Evolutionary conservation across 2,113 vertebrate genomes (phyloP).

Genomic region (Xenopus laevis): DNA sequence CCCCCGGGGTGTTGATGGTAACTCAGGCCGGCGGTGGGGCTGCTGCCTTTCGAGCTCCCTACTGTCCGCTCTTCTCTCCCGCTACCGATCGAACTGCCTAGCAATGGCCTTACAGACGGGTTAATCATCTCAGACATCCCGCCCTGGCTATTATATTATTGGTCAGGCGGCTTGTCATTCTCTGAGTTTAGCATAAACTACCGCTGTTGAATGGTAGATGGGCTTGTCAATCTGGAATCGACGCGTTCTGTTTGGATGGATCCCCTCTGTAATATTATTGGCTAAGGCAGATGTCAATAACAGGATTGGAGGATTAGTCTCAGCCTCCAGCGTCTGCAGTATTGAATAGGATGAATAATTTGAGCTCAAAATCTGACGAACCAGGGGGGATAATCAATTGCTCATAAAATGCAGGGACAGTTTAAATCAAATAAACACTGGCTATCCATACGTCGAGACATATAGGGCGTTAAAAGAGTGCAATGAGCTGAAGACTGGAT

Average conservation of each 20-base stretch:
- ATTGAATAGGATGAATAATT: constrained; percentile 21
- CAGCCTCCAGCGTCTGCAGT: constrained; percentile 62
- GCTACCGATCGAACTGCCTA: constrained; percentile 98
- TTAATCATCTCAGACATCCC: constrained; percentile 63
- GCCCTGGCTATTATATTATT: constrained; percentile 4
- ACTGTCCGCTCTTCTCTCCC: constrained; percentile 96
- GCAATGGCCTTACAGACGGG: constrained; percentile 74
- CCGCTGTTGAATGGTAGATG: neutral
- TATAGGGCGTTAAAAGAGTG: no score
- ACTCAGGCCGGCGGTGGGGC: constrained; percentile 97
- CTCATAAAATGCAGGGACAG: no score
- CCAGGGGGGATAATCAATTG: no score
- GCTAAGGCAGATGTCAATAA: constrained; percentile 41
- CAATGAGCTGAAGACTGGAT: no score
- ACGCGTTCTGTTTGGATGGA: constrained; percentile 5
- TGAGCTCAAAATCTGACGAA: no score
- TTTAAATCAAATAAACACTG: no score
- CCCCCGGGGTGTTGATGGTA: constrained; percentile 95
- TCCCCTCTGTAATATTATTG: constrained; percentile 47
- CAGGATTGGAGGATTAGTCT: constrained; percentile 41
- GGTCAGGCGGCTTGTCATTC: neutral
- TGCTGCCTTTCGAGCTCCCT: constrained; percentile 93
- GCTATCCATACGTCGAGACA: no score
- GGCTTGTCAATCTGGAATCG: constrained; percentile 20
- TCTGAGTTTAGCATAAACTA: neutral